Conservation (phyloP, 2,888 invertebrate species). For the Drosophila mimica region DNA sequence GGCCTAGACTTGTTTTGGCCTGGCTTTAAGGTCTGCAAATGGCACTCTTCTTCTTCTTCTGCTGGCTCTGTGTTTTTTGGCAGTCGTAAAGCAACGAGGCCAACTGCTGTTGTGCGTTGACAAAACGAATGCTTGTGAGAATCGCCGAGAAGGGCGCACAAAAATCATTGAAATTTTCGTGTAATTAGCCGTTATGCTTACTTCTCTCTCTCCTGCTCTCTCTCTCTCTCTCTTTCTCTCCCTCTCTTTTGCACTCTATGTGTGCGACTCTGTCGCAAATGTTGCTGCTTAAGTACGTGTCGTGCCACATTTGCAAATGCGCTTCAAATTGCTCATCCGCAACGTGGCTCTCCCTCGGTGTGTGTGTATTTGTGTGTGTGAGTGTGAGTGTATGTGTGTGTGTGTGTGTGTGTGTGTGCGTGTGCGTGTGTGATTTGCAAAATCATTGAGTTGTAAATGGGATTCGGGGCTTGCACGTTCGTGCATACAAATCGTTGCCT, state of each 20-base stretch:
- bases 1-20: not conserved
- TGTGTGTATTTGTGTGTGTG: conserved; percentile 17
- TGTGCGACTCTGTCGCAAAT: conserved; percentile 30
- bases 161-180: conserved; percentile 55
- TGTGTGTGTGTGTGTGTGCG: conserved; percentile 5
- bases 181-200: conserved; percentile 57
- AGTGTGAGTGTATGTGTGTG: conserved; percentile 29
- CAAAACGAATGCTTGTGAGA: conserved; percentile 17
- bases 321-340: conserved; percentile 62
- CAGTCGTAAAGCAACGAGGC: conserved; percentile 39
- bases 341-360: conserved; percentile 17
- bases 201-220: not conserved
- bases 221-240: not conserved
- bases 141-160: conserved; percentile 14
- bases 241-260: not conserved
- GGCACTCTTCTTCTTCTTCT: conserved; percentile 7
- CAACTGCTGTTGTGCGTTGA: conserved; percentile 27
- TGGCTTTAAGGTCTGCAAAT: not conserved
- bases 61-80: not conserved
- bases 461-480: conserved; percentile 62
- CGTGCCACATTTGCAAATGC: conserved; percentile 65
- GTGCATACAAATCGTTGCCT: conserved; percentile 65
- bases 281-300: conserved; percentile 65
- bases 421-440: conserved; percentile 55
- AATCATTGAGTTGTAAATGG: conserved; percentile 70